These are phyloP conservation scores for Hippocampus abdominalis DNA, from an alignment of 2,113 vertebrate species.

Conservation along the genomic window DNA sequence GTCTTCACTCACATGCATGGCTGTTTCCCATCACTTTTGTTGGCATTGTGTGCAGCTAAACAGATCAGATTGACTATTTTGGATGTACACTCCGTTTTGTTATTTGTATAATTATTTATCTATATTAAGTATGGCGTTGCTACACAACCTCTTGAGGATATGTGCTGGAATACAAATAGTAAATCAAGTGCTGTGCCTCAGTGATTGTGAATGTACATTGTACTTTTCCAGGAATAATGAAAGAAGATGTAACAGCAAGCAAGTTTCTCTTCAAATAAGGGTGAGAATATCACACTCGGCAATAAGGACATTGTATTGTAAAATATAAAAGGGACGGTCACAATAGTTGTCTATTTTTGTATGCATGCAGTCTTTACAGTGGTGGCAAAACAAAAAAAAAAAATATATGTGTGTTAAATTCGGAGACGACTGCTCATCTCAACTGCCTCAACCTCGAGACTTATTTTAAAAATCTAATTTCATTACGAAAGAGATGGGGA, in stretches of 20 bases:
- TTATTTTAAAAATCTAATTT: constrained; percentile 21
- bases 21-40: constrained; percentile 33
- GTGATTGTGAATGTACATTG: constrained; percentile 70
- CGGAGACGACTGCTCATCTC: constrained; percentile 45
- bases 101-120: constrained; percentile 55
- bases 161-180: constrained; percentile 54
- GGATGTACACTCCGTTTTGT: constrained; percentile 53
- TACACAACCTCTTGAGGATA: constrained; percentile 51
- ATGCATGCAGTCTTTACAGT: constrained; percentile 75
- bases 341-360: constrained; percentile 80
- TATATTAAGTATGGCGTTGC: constrained; percentile 50
- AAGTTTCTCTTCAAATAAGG: constrained; percentile 43
- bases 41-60: constrained; percentile 45
- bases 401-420: constrained; percentile 45
- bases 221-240: constrained; percentile 48
- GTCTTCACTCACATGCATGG: constrained; percentile 49
- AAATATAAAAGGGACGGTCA: constrained; percentile 57
- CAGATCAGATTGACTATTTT: constrained; percentile 35
- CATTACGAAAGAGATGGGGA: constrained; percentile 29
- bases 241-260: constrained; percentile 28
- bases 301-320: constrained; percentile 68
- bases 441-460: constrained; percentile 7
- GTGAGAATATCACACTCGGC: constrained; percentile 54
- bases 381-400: constrained; percentile 64
- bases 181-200: constrained; percentile 71